A percentile compares a stretch with the other conserved stretches of the same genome.
Evolutionary conservation across 2,888 invertebrate genomes (phyloP).

Genomic region (Agrilus biguttatus): DNA sequence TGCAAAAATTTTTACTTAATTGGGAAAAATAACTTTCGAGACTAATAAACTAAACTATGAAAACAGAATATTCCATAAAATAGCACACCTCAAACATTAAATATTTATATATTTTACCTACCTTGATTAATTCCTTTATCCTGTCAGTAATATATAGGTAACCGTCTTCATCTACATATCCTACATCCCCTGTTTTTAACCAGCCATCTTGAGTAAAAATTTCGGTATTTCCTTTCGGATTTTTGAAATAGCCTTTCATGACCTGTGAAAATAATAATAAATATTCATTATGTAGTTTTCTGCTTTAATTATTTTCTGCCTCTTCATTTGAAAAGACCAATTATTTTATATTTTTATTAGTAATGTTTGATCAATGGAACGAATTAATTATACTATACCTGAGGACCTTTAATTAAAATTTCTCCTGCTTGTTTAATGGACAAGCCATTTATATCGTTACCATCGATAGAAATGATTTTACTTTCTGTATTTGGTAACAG

Average conservation of each 20-base stretch:
- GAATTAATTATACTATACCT: conserved; percentile 24
- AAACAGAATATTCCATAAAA: no score
- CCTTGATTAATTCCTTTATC: conserved; percentile 64
- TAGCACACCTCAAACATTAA: no score
- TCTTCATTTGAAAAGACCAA: no score
- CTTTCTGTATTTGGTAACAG: conserved; percentile 45
- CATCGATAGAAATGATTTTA: conserved; percentile 41
- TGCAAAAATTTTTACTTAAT: no score
- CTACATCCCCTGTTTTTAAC: conserved; percentile 53
- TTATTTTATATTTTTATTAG: neutral
- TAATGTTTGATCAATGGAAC: no score
- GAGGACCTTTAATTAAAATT: conserved; percentile 57
- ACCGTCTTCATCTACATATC: conserved; percentile 43
- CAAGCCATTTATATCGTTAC: conserved; percentile 7
- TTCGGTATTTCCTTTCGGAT: conserved; percentile 52
- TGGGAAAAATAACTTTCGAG: no score
- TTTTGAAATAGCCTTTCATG: conserved; percentile 58
- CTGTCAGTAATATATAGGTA: conserved; percentile 56
- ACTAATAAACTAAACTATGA: no score
- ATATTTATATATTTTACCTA: conserved; percentile 1
- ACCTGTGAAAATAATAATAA: conserved; percentile 43
- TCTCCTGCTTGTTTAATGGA: conserved; percentile 44
- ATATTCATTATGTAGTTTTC: no score
- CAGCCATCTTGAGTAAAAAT: conserved; percentile 49
- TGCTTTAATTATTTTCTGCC: no score